Conservation (phyloP, 2,113 vertebrate species). For the Thymallus thymallus region DNA sequence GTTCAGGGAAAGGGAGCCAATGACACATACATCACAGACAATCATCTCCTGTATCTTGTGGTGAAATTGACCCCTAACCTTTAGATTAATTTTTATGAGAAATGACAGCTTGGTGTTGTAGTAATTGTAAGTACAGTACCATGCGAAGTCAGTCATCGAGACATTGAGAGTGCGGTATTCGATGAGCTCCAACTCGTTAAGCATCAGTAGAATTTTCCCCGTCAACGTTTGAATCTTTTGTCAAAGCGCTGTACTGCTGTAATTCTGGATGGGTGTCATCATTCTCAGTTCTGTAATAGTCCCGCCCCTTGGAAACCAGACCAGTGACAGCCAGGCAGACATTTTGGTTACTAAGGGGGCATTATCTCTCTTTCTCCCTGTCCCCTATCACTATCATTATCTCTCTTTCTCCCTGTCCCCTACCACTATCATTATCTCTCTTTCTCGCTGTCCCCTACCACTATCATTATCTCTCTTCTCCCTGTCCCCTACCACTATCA, state of each 20-base stretch:
- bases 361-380: neutral
- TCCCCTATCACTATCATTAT: too few relatives aligned
- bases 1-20: constrained; percentile 65
- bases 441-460: too few relatives aligned
- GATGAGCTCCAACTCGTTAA: too few relatives aligned
- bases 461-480: neutral
- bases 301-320: neutral
- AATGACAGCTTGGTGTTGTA: constrained; percentile 3
- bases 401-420: too few relatives aligned
- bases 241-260: neutral
- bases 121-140: neutral
- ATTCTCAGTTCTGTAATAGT: neutral
- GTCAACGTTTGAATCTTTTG: too few relatives aligned
- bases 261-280: neutral
- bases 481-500: too few relatives aligned
- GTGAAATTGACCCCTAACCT: constrained; percentile 52
- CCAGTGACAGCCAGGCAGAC: neutral
- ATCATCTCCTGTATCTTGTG: constrained; percentile 6
- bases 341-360: neutral
- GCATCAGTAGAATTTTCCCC: too few relatives aligned
- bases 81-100: constrained; percentile 44
- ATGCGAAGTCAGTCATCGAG: neutral
- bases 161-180: too few relatives aligned
- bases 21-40: constrained; percentile 23
- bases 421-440: too few relatives aligned